Base-by-base conservation (phyloP, 2,113 vertebrate genomes). In the Castor canadensis region DNA sequence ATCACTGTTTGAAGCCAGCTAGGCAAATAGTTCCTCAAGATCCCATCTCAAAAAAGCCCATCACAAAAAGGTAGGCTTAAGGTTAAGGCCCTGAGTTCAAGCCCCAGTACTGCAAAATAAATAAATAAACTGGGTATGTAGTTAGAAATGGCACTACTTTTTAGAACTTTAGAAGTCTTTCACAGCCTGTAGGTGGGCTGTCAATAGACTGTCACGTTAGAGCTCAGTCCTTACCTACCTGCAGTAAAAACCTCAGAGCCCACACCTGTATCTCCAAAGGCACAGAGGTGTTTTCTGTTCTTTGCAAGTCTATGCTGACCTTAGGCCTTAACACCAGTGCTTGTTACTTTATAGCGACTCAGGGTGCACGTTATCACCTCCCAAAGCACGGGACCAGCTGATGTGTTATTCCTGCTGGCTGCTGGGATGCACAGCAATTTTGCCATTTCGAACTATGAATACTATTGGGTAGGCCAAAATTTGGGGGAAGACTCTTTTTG, bases 351-450 rank as follows among this genome's bases (percentile, higher is more conserved):
- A 40, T 64, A 45, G 40, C 0, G 62, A 69, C 40, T 10, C n/a
- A 6, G 6, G 58, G 13, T 43, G 40, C 20, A 9, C 40, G 13
- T 58, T 19, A 60, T 64, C 16, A 6, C 49, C 43, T 75, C 47
- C 20, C 1, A 1, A 17, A 45, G 19, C 38, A 35, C 22, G 22
- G 76, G 20, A 7, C 13, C 8, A 1, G 40, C 35, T 1, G 0
- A 12, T 7, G 0, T 16, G 5, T 26, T 15, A 38, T 26, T 40
- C 49, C 81, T 84, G 75, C 52, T 16, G 54, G 0, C 12, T 2
- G 45, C 9, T 28, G 47, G 43, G 15, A 26, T 32, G 28, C 4
- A 56, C 26, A 35, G 8, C 5, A 0, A 13, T 3, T 8, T 66
- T 62, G 20, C 32, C 16, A 0, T 81, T 58, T 73, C 67, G 30